Conservation (phyloP, 2,888 invertebrate species). For the Podotricha telesiphe region DNA sequence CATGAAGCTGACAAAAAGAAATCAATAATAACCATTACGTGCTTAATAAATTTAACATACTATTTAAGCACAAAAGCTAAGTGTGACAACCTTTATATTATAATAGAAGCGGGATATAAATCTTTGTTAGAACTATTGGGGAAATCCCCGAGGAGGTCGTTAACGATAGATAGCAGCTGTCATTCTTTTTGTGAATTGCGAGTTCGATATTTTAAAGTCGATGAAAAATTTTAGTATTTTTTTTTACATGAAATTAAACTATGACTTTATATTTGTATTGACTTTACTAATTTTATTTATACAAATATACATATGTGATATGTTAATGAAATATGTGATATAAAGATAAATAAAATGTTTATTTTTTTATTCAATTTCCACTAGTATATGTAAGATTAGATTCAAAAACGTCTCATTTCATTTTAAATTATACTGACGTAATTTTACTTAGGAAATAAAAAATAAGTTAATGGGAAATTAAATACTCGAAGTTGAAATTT, state of each 20-base stretch:
- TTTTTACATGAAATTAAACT: not conserved
- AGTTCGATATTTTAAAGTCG: slow-evolving; percentile 20
- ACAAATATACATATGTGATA: no score
- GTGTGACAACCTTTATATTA: slow-evolving; percentile 11
- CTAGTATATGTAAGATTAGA: no score
- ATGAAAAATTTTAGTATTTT: slow-evolving; percentile 7
- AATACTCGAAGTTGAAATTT: no score
- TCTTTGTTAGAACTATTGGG: slow-evolving; percentile 32
- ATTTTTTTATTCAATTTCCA: no score
- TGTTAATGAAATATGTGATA: no score
- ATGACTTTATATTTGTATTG: slow-evolving; percentile 7
- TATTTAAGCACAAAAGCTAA: not conserved
- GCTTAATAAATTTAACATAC: not conserved
- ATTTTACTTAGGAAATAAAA: no score
- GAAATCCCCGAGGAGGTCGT: slow-evolving; percentile 24
- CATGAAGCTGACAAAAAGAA: no score
- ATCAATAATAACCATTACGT: not conserved
- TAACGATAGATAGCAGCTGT: slow-evolving; percentile 23
- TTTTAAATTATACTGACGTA: no score
- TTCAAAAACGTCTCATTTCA: no score
- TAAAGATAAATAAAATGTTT: no score
- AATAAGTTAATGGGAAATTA: no score
- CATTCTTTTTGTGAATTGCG: slow-evolving; percentile 22
- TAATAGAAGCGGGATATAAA: slow-evolving; percentile 21
- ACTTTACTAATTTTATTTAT: no score